These are phyloP conservation scores for Paradisaea rubra DNA, from an alignment of 2,113 vertebrate species.

Conservation along the genomic window DNA sequence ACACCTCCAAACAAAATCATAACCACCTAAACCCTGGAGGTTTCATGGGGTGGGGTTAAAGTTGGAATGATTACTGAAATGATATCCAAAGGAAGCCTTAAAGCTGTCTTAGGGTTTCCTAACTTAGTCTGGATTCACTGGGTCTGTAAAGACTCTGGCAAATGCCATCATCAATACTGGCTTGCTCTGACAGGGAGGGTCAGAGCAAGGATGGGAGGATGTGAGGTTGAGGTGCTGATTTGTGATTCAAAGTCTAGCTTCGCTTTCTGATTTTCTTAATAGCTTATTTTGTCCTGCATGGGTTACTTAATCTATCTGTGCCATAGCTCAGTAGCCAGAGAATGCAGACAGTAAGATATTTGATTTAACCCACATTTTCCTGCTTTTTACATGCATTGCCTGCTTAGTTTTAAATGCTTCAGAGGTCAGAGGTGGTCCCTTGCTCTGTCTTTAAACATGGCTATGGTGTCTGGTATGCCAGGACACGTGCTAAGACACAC, in stretches of 20 bases:
- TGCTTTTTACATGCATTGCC: neutral
- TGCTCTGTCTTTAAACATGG: neutral
- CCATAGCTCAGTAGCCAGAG: neutral
- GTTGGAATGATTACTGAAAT: neutral
- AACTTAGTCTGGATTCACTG: neutral
- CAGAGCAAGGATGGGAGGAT: no score
- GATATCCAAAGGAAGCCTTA: neutral
- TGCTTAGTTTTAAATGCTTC: neutral
- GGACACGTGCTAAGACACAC: neutral
- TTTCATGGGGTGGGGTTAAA: neutral
- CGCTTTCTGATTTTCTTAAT: neutral
- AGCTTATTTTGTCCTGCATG: neutral
- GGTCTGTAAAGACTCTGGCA: neutral
- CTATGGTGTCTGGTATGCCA: neutral
- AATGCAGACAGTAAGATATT: neutral
- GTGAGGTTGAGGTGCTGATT: neutral
- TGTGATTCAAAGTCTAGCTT: neutral
- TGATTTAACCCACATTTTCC: neutral
- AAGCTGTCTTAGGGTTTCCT: neutral
- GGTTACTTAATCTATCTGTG: neutral
- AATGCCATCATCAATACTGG: neutral
- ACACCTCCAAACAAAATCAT: neutral
- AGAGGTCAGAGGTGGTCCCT: neutral
- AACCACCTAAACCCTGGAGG: neutral
- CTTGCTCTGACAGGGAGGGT: neutral